Evolutionary conservation across 2,888 invertebrate genomes (phyloP), one percentile per base, ranked within the genome.

Genomic region (Rutpela maculata): DNA sequence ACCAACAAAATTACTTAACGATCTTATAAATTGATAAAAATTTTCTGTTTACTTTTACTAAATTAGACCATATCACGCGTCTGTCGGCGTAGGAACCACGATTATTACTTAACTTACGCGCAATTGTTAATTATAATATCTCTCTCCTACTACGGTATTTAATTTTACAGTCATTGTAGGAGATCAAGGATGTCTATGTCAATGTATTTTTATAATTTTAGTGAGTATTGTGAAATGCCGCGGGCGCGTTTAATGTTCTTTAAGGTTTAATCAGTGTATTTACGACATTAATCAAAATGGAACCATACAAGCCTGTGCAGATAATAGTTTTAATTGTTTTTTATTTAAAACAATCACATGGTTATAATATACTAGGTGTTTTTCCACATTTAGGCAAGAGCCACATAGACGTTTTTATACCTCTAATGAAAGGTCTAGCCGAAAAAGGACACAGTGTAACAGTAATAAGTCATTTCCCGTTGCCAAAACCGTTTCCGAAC

Each of bases 381-480:
- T 94, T 94, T 85, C 93, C 93, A 0, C 93, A 94, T 83, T 90
- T 91, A 17, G 94, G 94, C 3, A 94, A 92, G 84, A 95, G 95
- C 76, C 95, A 95, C 87, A 94, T 94, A 83, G 90, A 92, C 43
- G 92, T 94, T 55, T 94, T 93, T 84, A 91, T 91, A 82, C 92
- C 93, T 0, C 90, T 93, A 74, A 86, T 95, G 65, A 91, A 90
- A 68, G 93, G 92, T 82, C 86, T 95, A 70, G 93, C 92, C 0
- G 89, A 86, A 26, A 91, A 92, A 74, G 95, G 94, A 0, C 94
- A 95, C 84, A 91, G 93, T 78, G 88, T 95, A 0, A 95, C 94
- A 0, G 93, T 95, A 7, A 91, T 95, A 57, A 93, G 94, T 12
- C 92, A 93, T 85, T 94, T 93, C 76, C 93, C 93, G 0, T 89